Base-by-base conservation (phyloP, 1,140 invertebrate species). In the Copidosoma floridanum region DNA sequence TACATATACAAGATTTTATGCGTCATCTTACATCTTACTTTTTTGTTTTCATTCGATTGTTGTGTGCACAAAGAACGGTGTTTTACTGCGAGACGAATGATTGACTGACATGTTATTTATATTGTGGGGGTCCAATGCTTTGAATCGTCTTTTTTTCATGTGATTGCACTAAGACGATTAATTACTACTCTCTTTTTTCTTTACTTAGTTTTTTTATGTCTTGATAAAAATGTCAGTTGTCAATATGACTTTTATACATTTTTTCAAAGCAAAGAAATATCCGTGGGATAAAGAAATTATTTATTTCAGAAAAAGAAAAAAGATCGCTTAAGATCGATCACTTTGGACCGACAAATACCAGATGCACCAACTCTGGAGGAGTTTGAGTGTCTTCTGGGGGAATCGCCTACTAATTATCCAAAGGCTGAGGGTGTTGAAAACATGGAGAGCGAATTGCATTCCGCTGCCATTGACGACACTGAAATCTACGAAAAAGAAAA, bases 381-480 rank as follows among this genome's bases (percentile, higher is more conserved):
- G 47, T 81, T 80, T 53, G 78, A 79, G 44, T 80, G 75, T 50
- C 56, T 81, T 23, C 67, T 79, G 0, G 75, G 73, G 14, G 77
- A 78, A 65, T 79, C 77, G 1, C 76, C 76, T 11, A 76, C 74
- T 10, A 78, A 77, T 71, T 80, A 78, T 65, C 77, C 77, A 3
- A 70, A 70, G 40, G 76, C 73, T 23, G 76, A 79, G 65, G 74
- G 75, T 4, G 61, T 81, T n/a, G 78, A 79, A 53, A 75, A 80
- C 57, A 80, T 82, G 72, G 79, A 82, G 53, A 80, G 78, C 50
- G 77, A 82, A 63, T 68, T 81, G 12, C 76, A 79, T 65, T 80
- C 76, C 10, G 80, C 80, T 23, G 76, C 79, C 20, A 80, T 79
- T 27, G 80, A 81, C 21, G 80, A 81, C 21, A 78, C 72, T 1